phyloP scores from a whole-genome alignment of 2,888 invertebrate species.

The Mesorhabditis spiculigera region DNA sequence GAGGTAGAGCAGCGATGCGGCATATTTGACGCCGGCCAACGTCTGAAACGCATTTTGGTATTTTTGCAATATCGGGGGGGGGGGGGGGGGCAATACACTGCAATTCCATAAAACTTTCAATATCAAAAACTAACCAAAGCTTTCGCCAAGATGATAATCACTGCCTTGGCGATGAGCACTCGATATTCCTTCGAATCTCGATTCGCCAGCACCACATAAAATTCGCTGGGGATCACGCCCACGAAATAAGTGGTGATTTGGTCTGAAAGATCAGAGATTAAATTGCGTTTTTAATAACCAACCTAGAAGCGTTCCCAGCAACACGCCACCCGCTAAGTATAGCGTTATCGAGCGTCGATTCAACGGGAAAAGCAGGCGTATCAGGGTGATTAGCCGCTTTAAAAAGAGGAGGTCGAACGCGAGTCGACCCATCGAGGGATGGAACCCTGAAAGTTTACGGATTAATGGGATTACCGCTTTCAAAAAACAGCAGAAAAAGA shows the following conservation, averaged over 20 bases:
- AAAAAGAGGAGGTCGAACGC: slow-evolving; percentile 59
- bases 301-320: slow-evolving; percentile 59
- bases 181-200: slow-evolving; percentile 58
- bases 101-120: slow-evolving; percentile 6
- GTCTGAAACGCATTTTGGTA: slow-evolving; percentile 55
- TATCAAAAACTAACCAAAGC: slow-evolving; percentile 46
- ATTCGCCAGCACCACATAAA: slow-evolving; percentile 63
- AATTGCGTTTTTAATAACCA: slow-evolving; percentile 9
- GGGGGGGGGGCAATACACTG: too few relatives aligned
- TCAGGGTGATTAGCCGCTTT: slow-evolving; percentile 59
- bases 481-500: too few relatives aligned
- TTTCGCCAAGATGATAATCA: slow-evolving; percentile 56
- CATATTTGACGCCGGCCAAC: slow-evolving; percentile 60
- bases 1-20: slow-evolving; percentile 62
- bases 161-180: slow-evolving; percentile 57
- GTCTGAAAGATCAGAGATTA: slow-evolving; percentile 57
- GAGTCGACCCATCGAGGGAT: slow-evolving; percentile 45
- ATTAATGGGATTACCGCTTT: too few relatives aligned
- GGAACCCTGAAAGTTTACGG: background rate
- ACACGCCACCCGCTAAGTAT: slow-evolving; percentile 58
- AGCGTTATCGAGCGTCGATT: slow-evolving; percentile 52
- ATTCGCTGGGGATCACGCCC: slow-evolving; percentile 65
- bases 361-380: slow-evolving; percentile 60
- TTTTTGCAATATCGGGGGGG: background rate
- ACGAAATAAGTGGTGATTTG: slow-evolving; percentile 65